A percentile compares a stretch with the other conserved stretches of the same genome.
Evolutionary conservation across 2,797 vertebrate species (phyloP).

Genomic region (Pangasius djambal): DNA sequence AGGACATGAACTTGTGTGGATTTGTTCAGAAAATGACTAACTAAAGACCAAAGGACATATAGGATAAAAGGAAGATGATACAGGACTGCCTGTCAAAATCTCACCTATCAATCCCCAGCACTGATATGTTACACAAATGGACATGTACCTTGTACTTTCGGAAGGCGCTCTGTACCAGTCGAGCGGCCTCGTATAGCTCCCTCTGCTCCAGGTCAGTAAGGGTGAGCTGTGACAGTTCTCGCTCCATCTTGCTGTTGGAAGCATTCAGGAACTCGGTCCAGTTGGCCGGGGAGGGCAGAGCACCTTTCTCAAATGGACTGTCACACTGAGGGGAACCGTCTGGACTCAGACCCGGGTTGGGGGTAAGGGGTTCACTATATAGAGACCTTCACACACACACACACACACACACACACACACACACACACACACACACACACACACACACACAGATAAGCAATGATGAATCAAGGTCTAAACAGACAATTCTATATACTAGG

Average conservation of each 20-base stretch:
- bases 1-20: constrained; percentile 57
- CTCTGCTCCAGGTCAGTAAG: constrained; percentile 97
- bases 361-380: constrained; percentile 90
- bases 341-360: constrained; percentile 93
- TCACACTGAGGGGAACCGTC: constrained; percentile 86
- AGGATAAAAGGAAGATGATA: constrained; percentile 47
- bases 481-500: not conserved
- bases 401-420: constrained; percentile 25
- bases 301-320: constrained; percentile 85
- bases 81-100: constrained; percentile 19
- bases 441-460: not conserved
- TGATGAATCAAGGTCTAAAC: not conserved
- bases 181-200: constrained; percentile 97
- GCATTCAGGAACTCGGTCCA: constrained; percentile 98
- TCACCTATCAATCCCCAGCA: constrained; percentile 29
- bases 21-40: constrained; percentile 55
- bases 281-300: constrained; percentile 90
- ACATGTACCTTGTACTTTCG: constrained; percentile 95
- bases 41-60: constrained; percentile 53
- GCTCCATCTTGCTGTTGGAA: constrained; percentile 96
- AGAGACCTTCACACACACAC: constrained; percentile 77
- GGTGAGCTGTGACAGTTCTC: constrained; percentile 96
- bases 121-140: constrained; percentile 14
- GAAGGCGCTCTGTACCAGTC: constrained; percentile 98
- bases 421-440: constrained; percentile 5